phyloP scores from a whole-genome alignment of 1,140 invertebrate species.

The Asobara japonica region DNA sequence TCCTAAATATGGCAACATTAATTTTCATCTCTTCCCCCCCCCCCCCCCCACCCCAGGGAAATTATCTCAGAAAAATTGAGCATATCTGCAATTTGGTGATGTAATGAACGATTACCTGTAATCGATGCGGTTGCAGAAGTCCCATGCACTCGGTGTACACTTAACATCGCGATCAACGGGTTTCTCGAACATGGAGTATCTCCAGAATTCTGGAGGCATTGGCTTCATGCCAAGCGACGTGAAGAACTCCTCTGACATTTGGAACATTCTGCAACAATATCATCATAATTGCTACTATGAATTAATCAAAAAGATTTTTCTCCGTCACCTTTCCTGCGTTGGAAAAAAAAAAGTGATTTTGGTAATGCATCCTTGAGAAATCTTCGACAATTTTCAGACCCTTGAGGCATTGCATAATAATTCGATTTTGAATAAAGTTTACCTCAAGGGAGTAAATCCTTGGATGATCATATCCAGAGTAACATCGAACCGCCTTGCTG shows the following conservation, averaged over 20 bases:
- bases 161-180: conserved; percentile 78
- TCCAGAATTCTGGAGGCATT: conserved; percentile 84
- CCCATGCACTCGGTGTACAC: conserved; percentile 89
- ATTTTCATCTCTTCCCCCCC: too few relatives aligned
- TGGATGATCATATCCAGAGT: conserved; percentile 80
- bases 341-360: background rate
- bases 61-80: too few relatives aligned
- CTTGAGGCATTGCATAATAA: too few relatives aligned
- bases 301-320: too few relatives aligned
- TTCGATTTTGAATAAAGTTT: too few relatives aligned
- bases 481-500: conserved; percentile 77
- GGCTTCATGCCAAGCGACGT: conserved; percentile 81
- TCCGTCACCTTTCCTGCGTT: too few relatives aligned
- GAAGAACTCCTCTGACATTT: conserved; percentile 84
- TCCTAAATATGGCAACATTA: too few relatives aligned
- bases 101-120: conserved; percentile 75
- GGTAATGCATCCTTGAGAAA: background rate
- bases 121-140: conserved; percentile 85
- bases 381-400: background rate
- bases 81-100: background rate
- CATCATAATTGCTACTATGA: too few relatives aligned
- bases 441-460: conserved; percentile 77
- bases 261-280: conserved; percentile 74
- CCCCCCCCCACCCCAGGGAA: too few relatives aligned
- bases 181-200: conserved; percentile 78